Base-by-base conservation (phyloP, 1,140 invertebrate genomes). In the Atopsyche davidsoni region DNA sequence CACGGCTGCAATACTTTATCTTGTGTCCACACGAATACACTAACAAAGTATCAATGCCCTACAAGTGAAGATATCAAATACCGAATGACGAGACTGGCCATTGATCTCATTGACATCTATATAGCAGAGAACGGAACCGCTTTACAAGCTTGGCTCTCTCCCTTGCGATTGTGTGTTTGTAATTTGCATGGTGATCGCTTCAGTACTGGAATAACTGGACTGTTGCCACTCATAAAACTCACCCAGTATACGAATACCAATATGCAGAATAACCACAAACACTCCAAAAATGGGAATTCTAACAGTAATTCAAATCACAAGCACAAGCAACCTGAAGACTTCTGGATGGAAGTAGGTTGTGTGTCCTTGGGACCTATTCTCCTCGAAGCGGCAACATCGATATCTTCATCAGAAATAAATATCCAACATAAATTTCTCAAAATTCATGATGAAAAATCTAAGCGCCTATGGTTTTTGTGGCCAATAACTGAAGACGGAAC, bases 381-480 rank as follows among this genome's bases (percentile, higher is more conserved):
- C 54, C 74, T 96, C n/a, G 93, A 98, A 75, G 85, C 89, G n/a
- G 92, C 91, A 0, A 85, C 90, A 36, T 89, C 87, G 0, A 62
- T 86, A 22, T 83, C 85, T 1, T 79, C 79, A 46, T 24, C 85
- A 86, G 51, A 81, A 84, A 59, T 83, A 85, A 67, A 62, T 86
- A 38, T 87, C n/a, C 87, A 89, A 64, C 84, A 88, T 57, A 85
- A 85, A 66, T 96, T 92, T 71, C 69, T 98, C 11, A 86, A 84
- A 62, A 76, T 82, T 9, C 94, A 99, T 62, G 96, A 99, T 70
- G 81, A 84, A 24, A 80, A 83, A 52, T 86, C 83, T 0, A 93
- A 91, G 66, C 78, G 92, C 51, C 72, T 99, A 6, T 96, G 92
- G 90, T 98, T 98, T 64, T 68, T 98, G 1, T 98, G 95, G 94